Conservation (phyloP, 2,888 invertebrate species). For the Gari tellinella region DNA sequence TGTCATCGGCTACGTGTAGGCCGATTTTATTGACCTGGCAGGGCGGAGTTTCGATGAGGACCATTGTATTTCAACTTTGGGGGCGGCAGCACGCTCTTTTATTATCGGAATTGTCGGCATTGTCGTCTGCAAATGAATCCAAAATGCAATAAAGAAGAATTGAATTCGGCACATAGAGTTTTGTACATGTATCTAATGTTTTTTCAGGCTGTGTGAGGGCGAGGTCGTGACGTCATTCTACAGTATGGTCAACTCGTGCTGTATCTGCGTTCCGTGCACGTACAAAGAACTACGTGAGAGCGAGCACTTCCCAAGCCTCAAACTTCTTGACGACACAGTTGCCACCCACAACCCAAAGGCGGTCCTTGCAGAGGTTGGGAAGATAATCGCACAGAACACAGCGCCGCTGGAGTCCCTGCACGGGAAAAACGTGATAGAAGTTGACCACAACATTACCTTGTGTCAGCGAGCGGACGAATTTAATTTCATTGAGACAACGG, state of each 20-base stretch:
- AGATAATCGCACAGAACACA: slow-evolving; percentile 74
- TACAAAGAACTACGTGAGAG: slow-evolving; percentile 72
- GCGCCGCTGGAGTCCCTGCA: slow-evolving; percentile 75
- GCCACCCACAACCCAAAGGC: slow-evolving; percentile 62
- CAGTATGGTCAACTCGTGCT: slow-evolving; percentile 77
- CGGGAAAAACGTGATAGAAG: slow-evolving; percentile 80
- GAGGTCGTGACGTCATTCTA: slow-evolving; percentile 78
- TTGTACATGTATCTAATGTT: too few species aligned
- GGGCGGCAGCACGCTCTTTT: too few species aligned
- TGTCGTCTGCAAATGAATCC: too few species aligned
- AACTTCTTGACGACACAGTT: slow-evolving; percentile 64
- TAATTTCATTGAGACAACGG: slow-evolving; percentile 70
- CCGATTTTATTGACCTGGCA: too few species aligned
- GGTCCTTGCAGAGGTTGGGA: slow-evolving; percentile 75
- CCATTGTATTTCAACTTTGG: too few species aligned
- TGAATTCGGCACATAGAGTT: too few species aligned
- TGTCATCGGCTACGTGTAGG: too few species aligned
- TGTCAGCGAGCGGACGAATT: slow-evolving; percentile 74
- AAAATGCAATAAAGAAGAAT: too few species aligned
- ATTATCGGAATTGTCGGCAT: too few species aligned
- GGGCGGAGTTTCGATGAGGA: too few species aligned
- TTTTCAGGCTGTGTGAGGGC: slow-evolving; percentile 67
- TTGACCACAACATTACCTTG: slow-evolving; percentile 76
- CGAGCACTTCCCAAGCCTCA: slow-evolving; percentile 66
- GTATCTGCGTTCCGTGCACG: slow-evolving; percentile 79